These are phyloP conservation scores for Yponomeuta plumbellus DNA, from an alignment of 2,888 invertebrate species.

Conservation along the genomic window DNA sequence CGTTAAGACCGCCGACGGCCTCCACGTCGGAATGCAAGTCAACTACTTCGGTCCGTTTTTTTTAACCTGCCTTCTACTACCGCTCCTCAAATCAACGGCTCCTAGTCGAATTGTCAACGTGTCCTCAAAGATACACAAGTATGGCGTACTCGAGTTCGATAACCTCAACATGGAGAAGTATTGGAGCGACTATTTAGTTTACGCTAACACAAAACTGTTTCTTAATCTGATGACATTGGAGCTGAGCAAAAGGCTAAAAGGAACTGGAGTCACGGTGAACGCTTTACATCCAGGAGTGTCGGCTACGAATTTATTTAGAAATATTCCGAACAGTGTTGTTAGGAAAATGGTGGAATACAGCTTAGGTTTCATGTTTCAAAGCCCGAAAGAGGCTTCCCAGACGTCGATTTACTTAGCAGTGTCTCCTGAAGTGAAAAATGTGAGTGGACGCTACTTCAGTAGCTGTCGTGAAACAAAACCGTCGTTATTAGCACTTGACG, in stretches of 20 bases:
- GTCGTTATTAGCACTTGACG: conserved; percentile 72
- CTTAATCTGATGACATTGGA: conserved; percentile 79
- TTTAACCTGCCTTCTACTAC: conserved; percentile 78
- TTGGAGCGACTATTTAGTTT: conserved; percentile 68
- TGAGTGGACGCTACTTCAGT: conserved; percentile 81
- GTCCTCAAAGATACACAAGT: conserved; percentile 76
- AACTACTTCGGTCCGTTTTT: conserved; percentile 85
- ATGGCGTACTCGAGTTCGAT: conserved; percentile 60
- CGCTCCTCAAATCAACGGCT: conserved; percentile 71
- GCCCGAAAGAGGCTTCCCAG: conserved; percentile 80
- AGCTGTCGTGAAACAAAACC: conserved; percentile 71
- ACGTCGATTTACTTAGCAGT: conserved; percentile 77
- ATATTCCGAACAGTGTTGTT: conserved; percentile 67
- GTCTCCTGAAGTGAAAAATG: conserved; percentile 73
- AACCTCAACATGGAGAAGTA: conserved; percentile 70
- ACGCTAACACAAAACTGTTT: conserved; percentile 78
- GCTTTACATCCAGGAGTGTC: conserved; percentile 84
- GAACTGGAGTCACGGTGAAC: conserved; percentile 80
- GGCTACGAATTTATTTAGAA: conserved; percentile 79
- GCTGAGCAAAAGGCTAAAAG: conserved; percentile 75
- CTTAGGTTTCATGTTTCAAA: conserved; percentile 69
- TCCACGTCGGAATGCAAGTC: conserved; percentile 82
- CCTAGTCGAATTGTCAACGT: conserved; percentile 81
- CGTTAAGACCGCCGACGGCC: conserved; percentile 78
- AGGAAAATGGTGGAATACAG: conserved; percentile 39